phyloP scores from a whole-genome alignment of 2,797 vertebrate genomes.

The Pipistrellus nathusii region DNA sequence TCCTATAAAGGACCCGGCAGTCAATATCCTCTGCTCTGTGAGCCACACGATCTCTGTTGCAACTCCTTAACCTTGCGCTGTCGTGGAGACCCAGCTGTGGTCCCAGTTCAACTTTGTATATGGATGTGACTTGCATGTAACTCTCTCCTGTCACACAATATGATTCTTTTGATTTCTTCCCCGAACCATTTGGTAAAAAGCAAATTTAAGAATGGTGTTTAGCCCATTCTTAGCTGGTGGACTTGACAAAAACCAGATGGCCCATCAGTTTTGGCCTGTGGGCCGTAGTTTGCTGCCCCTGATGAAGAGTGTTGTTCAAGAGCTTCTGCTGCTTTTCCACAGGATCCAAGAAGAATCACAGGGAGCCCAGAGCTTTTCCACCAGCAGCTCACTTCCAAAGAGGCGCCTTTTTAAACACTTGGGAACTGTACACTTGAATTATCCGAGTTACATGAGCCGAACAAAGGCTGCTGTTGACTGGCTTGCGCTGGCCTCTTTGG shows the following conservation, averaged over 20 bases:
- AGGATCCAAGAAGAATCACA: not conserved
- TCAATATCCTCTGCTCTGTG: not conserved
- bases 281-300: not conserved
- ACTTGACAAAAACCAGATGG: not conserved
- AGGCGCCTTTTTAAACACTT: not conserved
- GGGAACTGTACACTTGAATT: slow-evolving; percentile 5
- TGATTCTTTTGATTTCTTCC: not conserved
- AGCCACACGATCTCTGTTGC: fast-evolving
- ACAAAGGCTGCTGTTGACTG: not conserved
- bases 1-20: not conserved
- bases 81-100: not conserved
- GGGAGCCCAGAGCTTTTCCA: not conserved
- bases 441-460: not conserved
- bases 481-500: not conserved
- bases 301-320: not conserved
- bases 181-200: slow-evolving; percentile 8
- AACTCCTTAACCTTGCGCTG: not conserved
- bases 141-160: not conserved
- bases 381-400: not conserved
- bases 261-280: not conserved
- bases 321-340: slow-evolving; percentile 40
- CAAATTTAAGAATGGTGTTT: not conserved
- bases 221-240: not conserved
- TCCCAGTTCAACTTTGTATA: not conserved
- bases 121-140: not conserved